Percentiles rank a stretch among this genome's conserved stretches.
These are phyloP conservation scores for Morbakka virulenta DNA, from an alignment of 30 jellyfish, hydroid and myxozoan genomes.

Conservation along the genomic window DNA sequence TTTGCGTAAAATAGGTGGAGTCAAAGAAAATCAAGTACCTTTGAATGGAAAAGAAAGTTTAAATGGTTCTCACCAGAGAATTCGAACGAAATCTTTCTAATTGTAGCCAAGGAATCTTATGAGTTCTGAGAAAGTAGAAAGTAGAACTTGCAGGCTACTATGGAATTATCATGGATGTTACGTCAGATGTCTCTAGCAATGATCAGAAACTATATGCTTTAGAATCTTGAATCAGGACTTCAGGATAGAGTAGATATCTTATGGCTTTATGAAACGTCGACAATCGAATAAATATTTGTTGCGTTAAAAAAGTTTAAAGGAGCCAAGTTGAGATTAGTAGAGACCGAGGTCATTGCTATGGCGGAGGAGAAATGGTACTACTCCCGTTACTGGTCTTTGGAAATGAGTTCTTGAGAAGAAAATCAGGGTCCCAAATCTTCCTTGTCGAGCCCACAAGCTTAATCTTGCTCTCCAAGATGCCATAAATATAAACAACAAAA, in stretches of 20 bases:
- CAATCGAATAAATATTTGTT: constrained; percentile 6
- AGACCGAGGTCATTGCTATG: constrained; percentile 48
- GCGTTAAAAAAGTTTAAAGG: constrained; percentile 16
- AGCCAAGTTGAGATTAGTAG: constrained; percentile 24
- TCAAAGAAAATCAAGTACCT: too few species aligned
- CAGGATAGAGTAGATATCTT: constrained; percentile 23
- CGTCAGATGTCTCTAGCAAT: constrained; percentile 38
- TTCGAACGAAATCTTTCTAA: constrained; percentile 26
- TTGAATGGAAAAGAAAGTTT: constrained; percentile 27
- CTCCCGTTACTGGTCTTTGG: constrained; percentile 53
- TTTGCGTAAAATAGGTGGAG: too few species aligned
- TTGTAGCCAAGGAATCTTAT: constrained; percentile 21
- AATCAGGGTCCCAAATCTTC: constrained; percentile 33
- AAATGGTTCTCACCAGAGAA: constrained; percentile 38
- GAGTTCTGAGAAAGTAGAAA: background rate
- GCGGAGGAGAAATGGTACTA: constrained; percentile 36
- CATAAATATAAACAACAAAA: constrained; percentile 2
- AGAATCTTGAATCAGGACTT: constrained; percentile 26
- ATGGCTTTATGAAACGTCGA: constrained; percentile 42
- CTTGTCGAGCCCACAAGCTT: constrained; percentile 46
- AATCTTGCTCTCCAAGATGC: constrained; percentile 42
- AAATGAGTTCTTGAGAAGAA: constrained; percentile 24
- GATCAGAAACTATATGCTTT: constrained; percentile 53
- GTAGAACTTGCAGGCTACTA: constrained; percentile 44
- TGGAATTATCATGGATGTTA: constrained; percentile 39